These are phyloP conservation scores for Cyprinodon diabolis DNA, from an alignment of 2,797 vertebrate genomes.

Conservation along the genomic window DNA sequence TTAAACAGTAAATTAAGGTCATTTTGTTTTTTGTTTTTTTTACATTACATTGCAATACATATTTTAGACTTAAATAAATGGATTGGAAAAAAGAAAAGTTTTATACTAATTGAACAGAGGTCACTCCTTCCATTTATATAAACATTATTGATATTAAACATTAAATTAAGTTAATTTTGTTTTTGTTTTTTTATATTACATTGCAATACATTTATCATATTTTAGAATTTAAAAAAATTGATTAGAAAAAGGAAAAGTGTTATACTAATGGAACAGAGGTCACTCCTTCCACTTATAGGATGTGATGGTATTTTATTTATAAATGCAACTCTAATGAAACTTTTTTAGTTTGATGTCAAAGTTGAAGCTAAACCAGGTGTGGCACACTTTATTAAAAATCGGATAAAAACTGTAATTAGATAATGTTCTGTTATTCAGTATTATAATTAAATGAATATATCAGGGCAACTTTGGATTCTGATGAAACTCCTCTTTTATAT, in stretches of 20 bases:
- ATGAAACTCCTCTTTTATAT: background rate
- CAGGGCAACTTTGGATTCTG: background rate
- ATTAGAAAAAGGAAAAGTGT: background rate
- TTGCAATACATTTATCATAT: background rate
- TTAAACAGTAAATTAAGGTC: background rate
- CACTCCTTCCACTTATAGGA: background rate
- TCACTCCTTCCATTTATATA: background rate
- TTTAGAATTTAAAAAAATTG: background rate
- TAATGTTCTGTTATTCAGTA: background rate
- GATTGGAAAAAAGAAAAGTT: background rate
- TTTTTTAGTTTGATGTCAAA: too few relatives aligned
- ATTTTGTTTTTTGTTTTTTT: background rate
- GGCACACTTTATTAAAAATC: background rate
- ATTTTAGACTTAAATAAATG: background rate
- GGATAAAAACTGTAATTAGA: background rate
- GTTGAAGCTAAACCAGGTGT: background rate
- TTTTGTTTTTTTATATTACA: background rate
- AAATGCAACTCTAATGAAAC: background rate
- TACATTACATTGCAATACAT: background rate
- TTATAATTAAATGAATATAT: background rate
- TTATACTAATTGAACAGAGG: background rate
- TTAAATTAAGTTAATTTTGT: background rate
- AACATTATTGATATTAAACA: background rate
- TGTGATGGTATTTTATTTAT: background rate
- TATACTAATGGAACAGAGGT: background rate